Evolutionary conservation across 37 sponge, comb jelly and placozoan species (phyloP).

Genomic region (Amphimedon queenslandica): DNA sequence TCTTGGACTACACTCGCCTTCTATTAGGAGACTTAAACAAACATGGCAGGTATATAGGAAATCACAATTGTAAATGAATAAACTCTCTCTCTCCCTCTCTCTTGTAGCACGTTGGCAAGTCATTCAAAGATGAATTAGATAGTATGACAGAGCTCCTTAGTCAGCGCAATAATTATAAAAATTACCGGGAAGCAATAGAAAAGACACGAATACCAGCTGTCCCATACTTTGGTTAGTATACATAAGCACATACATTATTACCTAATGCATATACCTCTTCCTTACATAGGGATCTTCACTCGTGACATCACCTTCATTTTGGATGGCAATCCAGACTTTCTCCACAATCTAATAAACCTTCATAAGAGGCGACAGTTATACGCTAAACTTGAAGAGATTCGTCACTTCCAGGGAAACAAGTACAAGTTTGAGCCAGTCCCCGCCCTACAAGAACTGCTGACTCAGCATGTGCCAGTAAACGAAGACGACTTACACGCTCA

Average conservation of each 20-base stretch:
- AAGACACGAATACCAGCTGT: constrained; percentile 66
- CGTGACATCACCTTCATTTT: constrained; percentile 80
- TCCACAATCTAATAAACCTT: constrained; percentile 84
- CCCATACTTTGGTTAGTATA: constrained; percentile 43
- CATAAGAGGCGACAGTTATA: constrained; percentile 87
- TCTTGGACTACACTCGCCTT: constrained; percentile 70
- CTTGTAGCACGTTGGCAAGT: neutral
- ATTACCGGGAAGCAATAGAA: constrained; percentile 67
- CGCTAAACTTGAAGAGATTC: constrained; percentile 35
- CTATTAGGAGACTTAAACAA: constrained; percentile 65
- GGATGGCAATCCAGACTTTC: constrained; percentile 90
- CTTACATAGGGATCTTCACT: constrained; percentile 73
- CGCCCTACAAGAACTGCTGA: constrained; percentile 10
- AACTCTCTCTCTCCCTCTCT: too few relatives aligned
- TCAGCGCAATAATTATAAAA: constrained; percentile 60
- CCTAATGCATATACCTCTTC: too few relatives aligned
- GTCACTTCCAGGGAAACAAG: constrained; percentile 37
- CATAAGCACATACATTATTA: too few relatives aligned
- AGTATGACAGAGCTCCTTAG: neutral
- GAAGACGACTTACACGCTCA: constrained; percentile 45
- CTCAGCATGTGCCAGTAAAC: neutral
- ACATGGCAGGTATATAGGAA: constrained; percentile 73
- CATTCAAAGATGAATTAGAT: neutral
- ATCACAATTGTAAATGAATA: too few relatives aligned
- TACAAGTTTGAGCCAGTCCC: constrained; percentile 46